Evolutionary conservation across 2,797 vertebrate genomes (phyloP), one percentile per base, ranked within the genome.

Genomic region (Scolopax bukidnonensis): DNA sequence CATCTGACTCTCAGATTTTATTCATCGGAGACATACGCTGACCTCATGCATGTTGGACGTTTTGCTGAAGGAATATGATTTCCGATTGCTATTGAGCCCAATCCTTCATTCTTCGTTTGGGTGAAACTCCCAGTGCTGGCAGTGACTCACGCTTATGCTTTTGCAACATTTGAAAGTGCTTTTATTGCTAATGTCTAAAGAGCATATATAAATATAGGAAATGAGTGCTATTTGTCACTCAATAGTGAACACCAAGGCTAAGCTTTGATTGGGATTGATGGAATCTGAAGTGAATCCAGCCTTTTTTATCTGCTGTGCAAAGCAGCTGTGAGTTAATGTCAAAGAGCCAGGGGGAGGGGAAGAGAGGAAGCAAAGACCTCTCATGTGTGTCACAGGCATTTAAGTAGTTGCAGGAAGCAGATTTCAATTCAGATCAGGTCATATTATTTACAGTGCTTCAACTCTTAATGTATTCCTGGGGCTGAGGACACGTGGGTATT

Each of bases 151-250:
- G 14, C 68, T 91, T 82, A 36, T 21, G 47, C 33, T 91, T 87
- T 19, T 85, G 70, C 76, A 80, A 45, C 18, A 6, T 90, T 74
- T 86, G 70, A 74, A 89, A 93, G 59, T 67, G 45, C 36, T 90
- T 86, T 68, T 86, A 90, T 82, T 80, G 70, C 54, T 93, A 41
- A 91, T 82, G 77, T 88, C 67, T 70, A 50, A 90, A 85, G 78
- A 88, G 54, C 32, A 25, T 71, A 59, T 90, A 74, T 89, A 84
- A 86, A 74, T 86, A 57, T 77, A 84, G 87, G 83, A 95, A 94
- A 61, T 0, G 13, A 92, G 60, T 30, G 11, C 47, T 71, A 23
- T 93, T 78, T 89, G 57, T 89, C 1, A 0, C 68, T 96, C 78
- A 51, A 0, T 84, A 45, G 24, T 50, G 84, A 87, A 13, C 57